Evolutionary conservation across 2,797 vertebrate genomes (phyloP).

Genomic region (Sphenopsis melanotis): DNA sequence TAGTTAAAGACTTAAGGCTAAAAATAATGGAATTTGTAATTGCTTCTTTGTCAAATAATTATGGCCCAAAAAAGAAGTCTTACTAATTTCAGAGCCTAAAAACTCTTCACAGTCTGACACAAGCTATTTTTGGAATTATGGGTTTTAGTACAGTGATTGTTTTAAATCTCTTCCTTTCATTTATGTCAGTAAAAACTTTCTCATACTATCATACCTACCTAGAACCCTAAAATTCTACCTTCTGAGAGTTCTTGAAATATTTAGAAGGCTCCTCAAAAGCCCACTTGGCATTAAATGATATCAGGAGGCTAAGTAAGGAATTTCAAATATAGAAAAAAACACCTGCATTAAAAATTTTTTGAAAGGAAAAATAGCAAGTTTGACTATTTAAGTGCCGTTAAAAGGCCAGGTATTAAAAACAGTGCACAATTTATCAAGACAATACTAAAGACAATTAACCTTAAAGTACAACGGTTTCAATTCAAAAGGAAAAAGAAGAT

Average conservation of each 20-base stretch:
- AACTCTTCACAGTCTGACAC: background rate
- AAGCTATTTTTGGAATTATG: background rate
- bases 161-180: background rate
- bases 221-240: background rate
- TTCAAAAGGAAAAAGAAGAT: background rate
- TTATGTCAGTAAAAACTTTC: background rate
- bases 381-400: background rate
- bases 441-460: background rate
- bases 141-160: background rate
- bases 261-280: background rate
- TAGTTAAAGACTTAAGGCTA: background rate
- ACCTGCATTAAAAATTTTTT: background rate
- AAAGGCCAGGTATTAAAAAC: background rate
- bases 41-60: background rate
- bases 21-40: conserved; percentile 6
- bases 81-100: background rate
- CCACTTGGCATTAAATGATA: background rate
- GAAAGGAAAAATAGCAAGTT: background rate
- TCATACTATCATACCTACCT: background rate
- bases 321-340: background rate
- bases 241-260: background rate
- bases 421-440: background rate
- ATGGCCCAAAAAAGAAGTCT: background rate
- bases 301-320: background rate
- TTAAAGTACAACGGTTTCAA: fast-evolving